Conservation (phyloP, 1,140 invertebrate genomes). For the Sipha flava region DNA sequence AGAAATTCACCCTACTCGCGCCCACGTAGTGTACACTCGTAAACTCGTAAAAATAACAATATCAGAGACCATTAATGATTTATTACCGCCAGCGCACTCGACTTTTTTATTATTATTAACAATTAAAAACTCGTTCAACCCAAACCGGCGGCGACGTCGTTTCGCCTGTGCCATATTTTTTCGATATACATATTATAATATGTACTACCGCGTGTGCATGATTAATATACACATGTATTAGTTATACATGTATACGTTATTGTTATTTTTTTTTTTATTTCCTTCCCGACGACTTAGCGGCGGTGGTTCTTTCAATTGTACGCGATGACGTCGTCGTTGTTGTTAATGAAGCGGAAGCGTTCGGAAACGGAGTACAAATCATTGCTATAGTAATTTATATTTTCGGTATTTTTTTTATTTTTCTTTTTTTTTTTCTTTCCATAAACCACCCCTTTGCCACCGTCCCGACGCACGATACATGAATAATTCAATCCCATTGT, state of each 20-base stretch:
- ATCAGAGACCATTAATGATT: not conserved
- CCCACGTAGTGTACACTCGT: not conserved
- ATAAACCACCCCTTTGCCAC: not conserved
- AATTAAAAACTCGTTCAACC: conserved; percentile 13
- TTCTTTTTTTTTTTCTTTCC: not conserved
- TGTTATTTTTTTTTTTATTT: not conserved
- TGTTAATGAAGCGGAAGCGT: conserved; percentile 32
- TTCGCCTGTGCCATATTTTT: not conserved
- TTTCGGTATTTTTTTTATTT: too few species aligned
- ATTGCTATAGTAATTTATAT: not conserved
- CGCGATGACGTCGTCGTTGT: conserved; percentile 13
- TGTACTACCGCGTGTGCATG: not conserved
- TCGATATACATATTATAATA: not conserved
- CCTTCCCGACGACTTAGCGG: not conserved
- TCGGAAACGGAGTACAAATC: conserved; percentile 27
- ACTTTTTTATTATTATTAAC: not conserved
- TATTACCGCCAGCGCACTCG: conserved; percentile 2
- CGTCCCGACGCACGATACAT: not conserved
- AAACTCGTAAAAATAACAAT: not conserved
- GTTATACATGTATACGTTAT: not conserved
- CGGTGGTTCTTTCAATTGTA: not conserved
- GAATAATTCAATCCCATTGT: conserved; percentile 24
- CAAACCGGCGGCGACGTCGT: not conserved
- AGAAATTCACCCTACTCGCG: not conserved
- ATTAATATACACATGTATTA: not conserved